Evolutionary conservation across 2,113 vertebrate genomes (phyloP).

Genomic region (Oxygymnocypris stewartii): DNA sequence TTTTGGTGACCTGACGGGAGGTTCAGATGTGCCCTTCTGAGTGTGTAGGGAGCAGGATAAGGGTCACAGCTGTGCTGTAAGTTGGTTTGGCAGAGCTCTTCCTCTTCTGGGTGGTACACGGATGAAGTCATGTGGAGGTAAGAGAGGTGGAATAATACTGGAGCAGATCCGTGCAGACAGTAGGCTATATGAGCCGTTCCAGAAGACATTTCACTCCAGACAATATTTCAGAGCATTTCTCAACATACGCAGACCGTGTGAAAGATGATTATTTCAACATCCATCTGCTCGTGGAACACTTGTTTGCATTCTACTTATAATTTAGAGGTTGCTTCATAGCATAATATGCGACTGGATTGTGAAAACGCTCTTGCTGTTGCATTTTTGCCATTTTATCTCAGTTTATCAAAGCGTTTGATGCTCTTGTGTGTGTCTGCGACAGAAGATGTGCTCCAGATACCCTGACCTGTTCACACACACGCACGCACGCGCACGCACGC

Average conservation of each 20-base stretch:
- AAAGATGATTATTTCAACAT: background rate
- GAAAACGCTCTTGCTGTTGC: background rate
- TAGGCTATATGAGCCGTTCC: slow-evolving; percentile 18
- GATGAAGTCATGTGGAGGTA: slow-evolving; percentile 51
- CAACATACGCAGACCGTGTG: background rate
- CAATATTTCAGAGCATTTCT: background rate
- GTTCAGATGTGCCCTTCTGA: background rate
- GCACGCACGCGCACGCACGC: too few species aligned
- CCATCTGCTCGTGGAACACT: background rate
- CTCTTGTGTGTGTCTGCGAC: slow-evolving; percentile 12
- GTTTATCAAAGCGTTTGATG: background rate
- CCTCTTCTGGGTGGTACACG: slow-evolving; percentile 48
- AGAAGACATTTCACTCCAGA: slow-evolving; percentile 53
- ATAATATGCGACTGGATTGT: background rate
- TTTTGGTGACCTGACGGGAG: background rate
- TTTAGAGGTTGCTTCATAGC: slow-evolving; percentile 7
- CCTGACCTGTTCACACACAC: background rate
- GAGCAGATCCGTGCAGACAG: background rate
- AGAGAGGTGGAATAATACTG: slow-evolving; percentile 44
- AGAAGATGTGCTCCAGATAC: too few species aligned
- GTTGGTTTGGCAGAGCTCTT: slow-evolving; percentile 32
- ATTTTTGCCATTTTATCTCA: background rate
- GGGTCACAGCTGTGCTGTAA: background rate
- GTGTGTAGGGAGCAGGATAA: background rate
- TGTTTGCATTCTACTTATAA: background rate